Evolutionary conservation across 1,140 invertebrate species (phyloP).

Genomic region (Nixonia krombeini): DNA sequence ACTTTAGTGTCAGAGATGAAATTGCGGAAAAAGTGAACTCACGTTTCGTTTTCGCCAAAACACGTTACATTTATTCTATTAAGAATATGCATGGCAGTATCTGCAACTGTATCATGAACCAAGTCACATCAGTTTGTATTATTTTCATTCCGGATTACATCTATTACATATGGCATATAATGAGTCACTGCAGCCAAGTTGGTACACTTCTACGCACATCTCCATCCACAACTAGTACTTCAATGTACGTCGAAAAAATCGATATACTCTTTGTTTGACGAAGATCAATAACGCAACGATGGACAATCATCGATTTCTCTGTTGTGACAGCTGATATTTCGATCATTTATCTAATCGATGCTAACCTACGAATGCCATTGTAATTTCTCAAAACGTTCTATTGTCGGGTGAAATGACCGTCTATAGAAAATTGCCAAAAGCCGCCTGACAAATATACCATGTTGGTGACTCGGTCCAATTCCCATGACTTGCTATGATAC

Average conservation of each 20-base stretch:
- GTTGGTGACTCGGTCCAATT: background rate
- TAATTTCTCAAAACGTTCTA: slow-evolving; percentile 42
- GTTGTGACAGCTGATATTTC: slow-evolving; percentile 42
- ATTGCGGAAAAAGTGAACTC: too few species aligned
- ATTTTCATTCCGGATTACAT: too few species aligned
- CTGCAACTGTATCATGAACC: too few species aligned
- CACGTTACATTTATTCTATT: too few species aligned
- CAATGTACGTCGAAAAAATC: background rate
- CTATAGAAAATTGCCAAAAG: slow-evolving; percentile 32
- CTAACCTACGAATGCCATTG: slow-evolving; percentile 21
- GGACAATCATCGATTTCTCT: slow-evolving; percentile 17
- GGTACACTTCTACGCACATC: too few species aligned
- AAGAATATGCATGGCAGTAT: too few species aligned
- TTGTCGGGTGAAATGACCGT: slow-evolving; percentile 28
- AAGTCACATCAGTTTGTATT: too few species aligned
- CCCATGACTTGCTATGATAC: too few species aligned
- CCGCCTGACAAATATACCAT: slow-evolving; percentile 21
- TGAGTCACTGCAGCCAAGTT: too few species aligned
- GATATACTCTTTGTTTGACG: slow-evolving; percentile 29
- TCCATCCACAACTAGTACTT: too few species aligned
- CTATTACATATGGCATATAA: too few species aligned
- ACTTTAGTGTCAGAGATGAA: background rate
- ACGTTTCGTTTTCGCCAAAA: too few species aligned
- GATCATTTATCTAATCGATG: slow-evolving; percentile 47
- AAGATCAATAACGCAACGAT: slow-evolving; percentile 23